A percentile compares a stretch with the other conserved stretches of the same genome.
phyloP scores from a whole-genome alignment of 2,888 invertebrate genomes.

The Coleophora flavipennella region DNA sequence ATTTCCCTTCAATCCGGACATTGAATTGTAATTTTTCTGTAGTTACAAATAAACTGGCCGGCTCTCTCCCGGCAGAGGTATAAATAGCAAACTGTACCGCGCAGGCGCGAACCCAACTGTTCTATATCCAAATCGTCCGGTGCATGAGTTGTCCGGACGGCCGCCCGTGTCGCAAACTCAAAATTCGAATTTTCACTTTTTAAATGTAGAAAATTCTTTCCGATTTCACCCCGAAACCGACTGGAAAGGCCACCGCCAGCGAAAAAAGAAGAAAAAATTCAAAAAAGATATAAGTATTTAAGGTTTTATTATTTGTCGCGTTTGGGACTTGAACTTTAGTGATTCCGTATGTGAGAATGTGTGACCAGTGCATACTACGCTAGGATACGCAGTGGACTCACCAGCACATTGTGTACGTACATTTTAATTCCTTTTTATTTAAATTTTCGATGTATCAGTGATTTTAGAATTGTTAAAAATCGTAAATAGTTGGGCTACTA shows the following conservation, averaged over 20 bases:
- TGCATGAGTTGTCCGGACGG: constrained; percentile 51
- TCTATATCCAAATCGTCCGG: constrained; percentile 56
- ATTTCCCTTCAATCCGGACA: neutral
- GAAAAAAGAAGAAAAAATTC: constrained; percentile 10
- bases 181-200: constrained; percentile 30
- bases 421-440: no score
- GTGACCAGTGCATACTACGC: constrained; percentile 57
- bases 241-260: constrained; percentile 53
- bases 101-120: constrained; percentile 36
- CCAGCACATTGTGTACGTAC: constrained; percentile 36
- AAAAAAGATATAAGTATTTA: no score
- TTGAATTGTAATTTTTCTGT: constrained; percentile 4
- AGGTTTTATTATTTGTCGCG: constrained; percentile 6
- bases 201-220: constrained; percentile 22
- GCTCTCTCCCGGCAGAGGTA: constrained; percentile 49
- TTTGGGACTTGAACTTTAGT: constrained; percentile 18
- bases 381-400: constrained; percentile 34
- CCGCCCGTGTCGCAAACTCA: constrained; percentile 10
- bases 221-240: constrained; percentile 37
- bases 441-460: no score
- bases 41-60: constrained; percentile 28
- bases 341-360: constrained; percentile 44
- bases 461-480: no score
- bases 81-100: constrained; percentile 42
- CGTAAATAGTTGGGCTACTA: no score